Percentiles rank a stretch among this genome's conserved stretches.
Conservation (phyloP, 2,797 vertebrate genomes). For the Sebastes matsubarae region DNA sequence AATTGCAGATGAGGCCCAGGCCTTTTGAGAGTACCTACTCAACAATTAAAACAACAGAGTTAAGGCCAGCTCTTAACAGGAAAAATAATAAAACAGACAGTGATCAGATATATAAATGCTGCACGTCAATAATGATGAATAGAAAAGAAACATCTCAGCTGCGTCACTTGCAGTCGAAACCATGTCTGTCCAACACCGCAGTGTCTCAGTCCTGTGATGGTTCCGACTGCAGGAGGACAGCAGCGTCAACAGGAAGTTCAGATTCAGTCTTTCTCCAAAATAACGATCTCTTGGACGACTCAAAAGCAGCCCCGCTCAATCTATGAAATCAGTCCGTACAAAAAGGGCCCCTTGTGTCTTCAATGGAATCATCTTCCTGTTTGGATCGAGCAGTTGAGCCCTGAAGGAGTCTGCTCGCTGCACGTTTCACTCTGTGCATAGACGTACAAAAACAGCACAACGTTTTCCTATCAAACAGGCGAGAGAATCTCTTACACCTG, state of each 20-base stretch:
- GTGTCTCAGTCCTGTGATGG: slow-evolving; percentile 40
- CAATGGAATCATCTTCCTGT: slow-evolving; percentile 48
- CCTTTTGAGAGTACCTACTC: slow-evolving; percentile 71
- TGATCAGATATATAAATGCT: slow-evolving; percentile 75
- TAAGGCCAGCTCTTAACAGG: slow-evolving; percentile 83
- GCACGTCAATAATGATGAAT: slow-evolving; percentile 57
- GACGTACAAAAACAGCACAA: slow-evolving; percentile 65
- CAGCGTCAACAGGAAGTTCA: slow-evolving; percentile 35
- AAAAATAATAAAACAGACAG: slow-evolving; percentile 65
- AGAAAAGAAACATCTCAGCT: slow-evolving; percentile 49
- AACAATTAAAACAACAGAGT: slow-evolving; percentile 70
- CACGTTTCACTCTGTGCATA: slow-evolving; percentile 62
- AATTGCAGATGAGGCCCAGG: slow-evolving; percentile 68
- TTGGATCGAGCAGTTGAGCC: slow-evolving; percentile 44
- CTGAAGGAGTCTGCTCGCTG: slow-evolving; percentile 42
- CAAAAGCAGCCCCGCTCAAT: slow-evolving; percentile 20
- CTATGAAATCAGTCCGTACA: slow-evolving; percentile 61
- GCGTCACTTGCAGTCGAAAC: slow-evolving; percentile 39
- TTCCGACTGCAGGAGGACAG: slow-evolving; percentile 31
- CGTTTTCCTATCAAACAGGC: slow-evolving; percentile 35
- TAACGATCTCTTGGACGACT: slow-evolving; percentile 10
- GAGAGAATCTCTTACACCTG: slow-evolving; percentile 31
- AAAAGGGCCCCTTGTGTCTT: slow-evolving; percentile 67
- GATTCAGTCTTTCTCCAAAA: slow-evolving; percentile 43
- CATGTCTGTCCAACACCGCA: slow-evolving; percentile 5